Conservation (phyloP, 2,888 invertebrate species). For the Stenurella melanura region DNA sequence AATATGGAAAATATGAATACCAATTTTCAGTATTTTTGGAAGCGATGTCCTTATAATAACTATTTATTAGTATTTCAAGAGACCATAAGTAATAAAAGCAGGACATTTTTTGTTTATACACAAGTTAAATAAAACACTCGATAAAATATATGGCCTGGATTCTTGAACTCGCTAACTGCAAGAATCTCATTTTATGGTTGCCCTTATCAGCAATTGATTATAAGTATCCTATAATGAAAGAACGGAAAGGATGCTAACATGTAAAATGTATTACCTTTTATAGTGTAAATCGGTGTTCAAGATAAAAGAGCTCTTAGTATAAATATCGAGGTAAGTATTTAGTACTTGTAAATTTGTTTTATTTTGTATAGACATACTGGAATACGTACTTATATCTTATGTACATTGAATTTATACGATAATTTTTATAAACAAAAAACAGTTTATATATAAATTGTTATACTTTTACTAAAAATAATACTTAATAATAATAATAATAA, state of each 20-base stretch:
- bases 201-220: conserved; percentile 29
- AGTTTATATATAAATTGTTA: too few species aligned
- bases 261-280: conserved; percentile 49
- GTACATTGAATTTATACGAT: not conserved
- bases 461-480: too few species aligned
- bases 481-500: too few species aligned
- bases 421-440: too few species aligned
- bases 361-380: conserved; percentile 1
- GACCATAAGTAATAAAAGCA: too few species aligned
- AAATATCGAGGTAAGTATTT: conserved; percentile 7
- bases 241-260: conserved; percentile 51
- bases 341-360: conserved; percentile 24
- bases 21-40: not conserved
- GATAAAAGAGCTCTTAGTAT: conserved; percentile 45
- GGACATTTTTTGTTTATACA: too few species aligned
- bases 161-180: conserved; percentile 15
- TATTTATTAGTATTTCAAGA: not conserved
- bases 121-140: too few species aligned
- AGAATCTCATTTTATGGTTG: conserved; percentile 20
- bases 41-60: not conserved
- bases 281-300: conserved; percentile 51
- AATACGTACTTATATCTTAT: not conserved
- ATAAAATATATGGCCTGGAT: not conserved
- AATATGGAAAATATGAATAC: not conserved
- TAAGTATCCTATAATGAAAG: conserved; percentile 32